A percentile compares a stretch with the other conserved stretches of the same genome.
These are phyloP conservation scores for Oligia latruncula DNA, from an alignment of 2,888 invertebrate genomes.

Conservation along the genomic window DNA sequence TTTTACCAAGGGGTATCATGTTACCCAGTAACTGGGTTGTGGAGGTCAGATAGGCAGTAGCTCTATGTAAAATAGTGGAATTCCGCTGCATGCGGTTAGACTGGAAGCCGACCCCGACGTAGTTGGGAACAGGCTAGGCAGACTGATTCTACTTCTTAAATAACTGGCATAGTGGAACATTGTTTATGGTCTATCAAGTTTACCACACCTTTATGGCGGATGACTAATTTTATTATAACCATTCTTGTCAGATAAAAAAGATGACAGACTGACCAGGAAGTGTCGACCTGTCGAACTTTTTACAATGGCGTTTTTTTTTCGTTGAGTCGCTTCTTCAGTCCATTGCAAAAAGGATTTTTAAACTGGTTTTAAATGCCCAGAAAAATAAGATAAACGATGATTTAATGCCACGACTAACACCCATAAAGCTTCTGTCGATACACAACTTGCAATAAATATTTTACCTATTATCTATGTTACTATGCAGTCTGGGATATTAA, in stretches of 20 bases:
- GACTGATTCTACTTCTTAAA: not conserved
- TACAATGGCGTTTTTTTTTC: conserved; percentile 15
- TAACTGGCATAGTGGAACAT: not conserved
- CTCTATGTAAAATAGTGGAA: not conserved
- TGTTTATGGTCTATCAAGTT: not conserved
- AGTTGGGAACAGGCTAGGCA: not conserved
- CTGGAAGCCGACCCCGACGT: not conserved
- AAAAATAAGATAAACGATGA: not conserved
- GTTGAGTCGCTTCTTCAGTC: not conserved
- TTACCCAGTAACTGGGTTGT: not conserved
- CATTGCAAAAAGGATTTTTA: not conserved
- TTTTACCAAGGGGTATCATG: not conserved
- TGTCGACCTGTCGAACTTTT: conserved; percentile 23
- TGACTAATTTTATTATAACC: conserved; percentile 17
- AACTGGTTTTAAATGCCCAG: not conserved
- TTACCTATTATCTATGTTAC: not conserved
- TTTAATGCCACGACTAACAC: not conserved
- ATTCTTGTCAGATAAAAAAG: conserved; percentile 2
- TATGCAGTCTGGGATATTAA: too few relatives aligned
- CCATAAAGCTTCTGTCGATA: not conserved
- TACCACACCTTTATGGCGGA: conserved; percentile 4
- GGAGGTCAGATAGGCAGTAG: not conserved
- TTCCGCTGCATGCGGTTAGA: not conserved
- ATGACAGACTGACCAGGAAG: conserved; percentile 34
- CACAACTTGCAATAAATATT: not conserved